phyloP scores from a whole-genome alignment of 2,888 invertebrate genomes.

The Patella pellucida region DNA sequence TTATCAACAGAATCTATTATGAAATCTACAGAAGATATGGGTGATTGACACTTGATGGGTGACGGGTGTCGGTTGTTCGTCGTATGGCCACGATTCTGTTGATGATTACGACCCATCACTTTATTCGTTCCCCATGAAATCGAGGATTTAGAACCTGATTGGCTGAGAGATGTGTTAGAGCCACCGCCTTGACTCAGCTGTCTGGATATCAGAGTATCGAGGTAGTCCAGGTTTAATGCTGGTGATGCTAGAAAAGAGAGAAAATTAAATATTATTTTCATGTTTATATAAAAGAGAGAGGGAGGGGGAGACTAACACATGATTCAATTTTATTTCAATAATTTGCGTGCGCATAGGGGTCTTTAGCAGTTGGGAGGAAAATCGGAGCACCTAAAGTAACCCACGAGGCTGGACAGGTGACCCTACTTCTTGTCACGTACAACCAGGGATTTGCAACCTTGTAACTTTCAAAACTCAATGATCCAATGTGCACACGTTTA shows the following conservation, averaged over 20 bases:
- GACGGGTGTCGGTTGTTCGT: background rate
- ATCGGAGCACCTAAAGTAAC: too few species aligned
- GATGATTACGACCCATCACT: background rate
- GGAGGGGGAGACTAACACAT: too few species aligned
- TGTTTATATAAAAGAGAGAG: too few species aligned
- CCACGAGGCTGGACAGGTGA: too few species aligned
- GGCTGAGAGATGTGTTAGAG: constrained; percentile 51
- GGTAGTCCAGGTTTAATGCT: constrained; percentile 59
- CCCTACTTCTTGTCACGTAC: too few species aligned
- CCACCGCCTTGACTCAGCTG: constrained; percentile 53
- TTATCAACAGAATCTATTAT: constrained; percentile 42
- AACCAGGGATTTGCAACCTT: too few species aligned
- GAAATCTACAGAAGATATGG: constrained; percentile 32
- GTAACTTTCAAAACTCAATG: too few species aligned
- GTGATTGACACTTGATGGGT: constrained; percentile 24
- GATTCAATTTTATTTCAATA: too few species aligned
- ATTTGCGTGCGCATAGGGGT: too few species aligned
- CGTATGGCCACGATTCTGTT: background rate
- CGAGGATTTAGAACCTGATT: constrained; percentile 57
- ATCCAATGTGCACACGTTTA: too few species aligned
- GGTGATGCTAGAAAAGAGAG: constrained; percentile 39
- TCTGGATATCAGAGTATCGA: constrained; percentile 54
- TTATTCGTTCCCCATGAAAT: constrained; percentile 24
- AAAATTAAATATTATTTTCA: background rate
- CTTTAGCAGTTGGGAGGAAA: too few species aligned